phyloP scores from a whole-genome alignment of 2,888 invertebrate species.

The Eudiplozoon nipponicum region DNA sequence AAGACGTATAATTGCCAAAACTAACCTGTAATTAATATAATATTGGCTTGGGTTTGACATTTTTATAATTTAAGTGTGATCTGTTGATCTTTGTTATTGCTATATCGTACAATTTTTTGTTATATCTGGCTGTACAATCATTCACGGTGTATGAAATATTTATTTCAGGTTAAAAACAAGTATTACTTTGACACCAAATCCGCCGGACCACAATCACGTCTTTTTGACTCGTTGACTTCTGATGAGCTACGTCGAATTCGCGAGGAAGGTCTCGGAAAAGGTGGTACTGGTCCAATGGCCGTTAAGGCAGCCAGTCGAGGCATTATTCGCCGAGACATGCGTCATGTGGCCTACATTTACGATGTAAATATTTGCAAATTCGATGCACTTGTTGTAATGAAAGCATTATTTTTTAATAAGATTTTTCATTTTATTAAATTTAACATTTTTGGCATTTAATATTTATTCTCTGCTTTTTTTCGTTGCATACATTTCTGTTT shows the following conservation, averaged over 20 bases:
- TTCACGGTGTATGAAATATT: background rate
- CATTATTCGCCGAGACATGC: background rate
- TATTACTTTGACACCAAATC: conserved; percentile 14
- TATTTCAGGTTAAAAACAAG: conserved; percentile 10
- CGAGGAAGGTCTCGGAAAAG: background rate
- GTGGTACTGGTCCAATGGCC: background rate
- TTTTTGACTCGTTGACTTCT: conserved; percentile 2
- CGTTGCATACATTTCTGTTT: too few relatives aligned
- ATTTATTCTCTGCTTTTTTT: too few relatives aligned
- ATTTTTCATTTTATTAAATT: background rate
- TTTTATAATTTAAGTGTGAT: too few relatives aligned
- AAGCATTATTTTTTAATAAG: background rate
- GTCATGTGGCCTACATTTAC: background rate
- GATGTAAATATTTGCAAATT: conserved; percentile 3
- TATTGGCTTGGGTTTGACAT: too few relatives aligned
- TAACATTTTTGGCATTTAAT: too few relatives aligned
- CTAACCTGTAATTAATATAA: too few relatives aligned
- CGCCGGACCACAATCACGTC: conserved; percentile 11
- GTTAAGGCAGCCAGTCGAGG: background rate
- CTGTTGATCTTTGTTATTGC: too few relatives aligned
- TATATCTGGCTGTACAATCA: background rate
- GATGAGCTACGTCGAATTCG: conserved; percentile 1
- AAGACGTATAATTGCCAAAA: too few relatives aligned
- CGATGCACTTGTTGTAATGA: background rate
- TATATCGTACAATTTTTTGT: too few relatives aligned